Conservation (phyloP, 2,797 vertebrate species). For the Gymnopithys bicolor region DNA sequence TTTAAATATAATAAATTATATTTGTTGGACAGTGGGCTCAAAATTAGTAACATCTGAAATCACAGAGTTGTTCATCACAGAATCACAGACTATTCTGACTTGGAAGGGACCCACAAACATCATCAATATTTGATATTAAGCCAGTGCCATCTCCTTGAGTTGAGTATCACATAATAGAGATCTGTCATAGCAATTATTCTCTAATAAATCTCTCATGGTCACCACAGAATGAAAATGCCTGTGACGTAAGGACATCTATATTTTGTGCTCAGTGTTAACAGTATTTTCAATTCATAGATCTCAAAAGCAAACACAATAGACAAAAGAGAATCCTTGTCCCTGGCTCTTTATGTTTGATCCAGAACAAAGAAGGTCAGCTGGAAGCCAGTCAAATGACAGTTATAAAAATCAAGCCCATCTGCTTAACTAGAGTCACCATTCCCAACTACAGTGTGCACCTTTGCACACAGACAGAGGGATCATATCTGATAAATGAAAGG, state of each 20-base stretch:
- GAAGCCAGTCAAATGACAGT: not conserved
- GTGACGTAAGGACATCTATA: not conserved
- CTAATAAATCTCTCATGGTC: not conserved
- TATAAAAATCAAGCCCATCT: not conserved
- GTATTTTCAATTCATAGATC: not conserved
- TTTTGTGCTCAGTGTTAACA: not conserved
- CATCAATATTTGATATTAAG: too few species aligned
- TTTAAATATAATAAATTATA: too few species aligned
- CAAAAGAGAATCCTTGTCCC: not conserved
- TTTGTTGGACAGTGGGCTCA: too few species aligned
- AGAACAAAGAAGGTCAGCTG: not conserved
- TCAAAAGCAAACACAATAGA: not conserved
- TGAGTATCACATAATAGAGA: not conserved
- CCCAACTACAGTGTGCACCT: accelerated
- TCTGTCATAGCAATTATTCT: not conserved
- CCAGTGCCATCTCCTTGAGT: too few species aligned
- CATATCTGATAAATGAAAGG: not conserved
- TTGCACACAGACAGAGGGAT: not conserved
- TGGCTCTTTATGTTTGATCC: not conserved
- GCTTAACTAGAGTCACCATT: not conserved
- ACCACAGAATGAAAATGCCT: not conserved
- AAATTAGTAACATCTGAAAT: too few species aligned
- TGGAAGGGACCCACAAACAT: too few species aligned
- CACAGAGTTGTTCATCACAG: too few species aligned
- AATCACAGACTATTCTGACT: too few species aligned